phyloP scores from a whole-genome alignment of 1,140 invertebrate species.

The Chymomyza costata region DNA sequence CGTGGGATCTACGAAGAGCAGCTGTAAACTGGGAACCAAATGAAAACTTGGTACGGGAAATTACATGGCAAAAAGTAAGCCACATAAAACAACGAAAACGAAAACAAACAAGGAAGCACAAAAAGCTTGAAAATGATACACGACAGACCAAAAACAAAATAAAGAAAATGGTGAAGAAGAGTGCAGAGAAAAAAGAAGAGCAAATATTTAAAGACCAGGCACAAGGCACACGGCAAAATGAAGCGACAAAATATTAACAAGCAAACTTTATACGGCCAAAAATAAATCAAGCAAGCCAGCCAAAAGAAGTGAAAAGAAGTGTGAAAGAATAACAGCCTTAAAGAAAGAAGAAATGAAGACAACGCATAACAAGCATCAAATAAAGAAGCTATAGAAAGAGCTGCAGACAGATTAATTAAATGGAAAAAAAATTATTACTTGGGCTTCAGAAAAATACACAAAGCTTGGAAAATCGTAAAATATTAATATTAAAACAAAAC shows the following conservation, averaged over 20 bases:
- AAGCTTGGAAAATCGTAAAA: too few relatives aligned
- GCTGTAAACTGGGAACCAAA: conserved; percentile 3
- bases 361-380: conserved; percentile 1
- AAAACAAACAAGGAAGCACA: conserved; percentile 14
- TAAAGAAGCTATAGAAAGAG: background rate
- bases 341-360: conserved; percentile 6
- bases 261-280: conserved; percentile 16
- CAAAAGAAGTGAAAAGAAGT: conserved; percentile 1
- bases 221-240: background rate
- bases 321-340: background rate
- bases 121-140: background rate
- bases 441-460: too few relatives aligned
- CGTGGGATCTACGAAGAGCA: conserved; percentile 1
- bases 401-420: too few relatives aligned
- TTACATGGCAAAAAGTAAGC: conserved; percentile 21
- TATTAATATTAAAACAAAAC: too few relatives aligned
- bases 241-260: conserved; percentile 29
- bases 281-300: conserved; percentile 26
- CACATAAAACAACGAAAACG: conserved; percentile 13
- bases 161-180: background rate
- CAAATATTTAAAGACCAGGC: too few relatives aligned
- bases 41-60: conserved; percentile 31
- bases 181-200: background rate
- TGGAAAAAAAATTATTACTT: too few relatives aligned
- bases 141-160: background rate